Percentiles rank a stretch among this genome's conserved stretches.
Conservation (phyloP, 2,113 vertebrate genomes). For the Megalops atlanticus region DNA sequence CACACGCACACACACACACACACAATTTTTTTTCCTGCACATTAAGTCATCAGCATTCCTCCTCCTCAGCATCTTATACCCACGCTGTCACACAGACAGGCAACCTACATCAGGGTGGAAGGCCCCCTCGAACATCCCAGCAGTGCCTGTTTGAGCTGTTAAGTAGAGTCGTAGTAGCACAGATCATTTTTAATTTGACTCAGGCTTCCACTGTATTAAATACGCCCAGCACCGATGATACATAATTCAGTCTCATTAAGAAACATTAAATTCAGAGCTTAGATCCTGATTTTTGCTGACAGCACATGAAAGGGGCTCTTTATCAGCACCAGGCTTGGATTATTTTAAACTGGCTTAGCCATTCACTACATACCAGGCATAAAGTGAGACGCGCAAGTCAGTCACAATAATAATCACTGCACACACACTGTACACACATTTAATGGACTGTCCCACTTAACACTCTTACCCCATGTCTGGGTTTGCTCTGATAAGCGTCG, state of each 20-base stretch:
- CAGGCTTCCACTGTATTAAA: slow-evolving; percentile 39
- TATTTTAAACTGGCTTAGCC: slow-evolving; percentile 46
- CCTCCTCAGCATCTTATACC: not conserved
- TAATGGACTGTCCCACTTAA: slow-evolving; percentile 22
- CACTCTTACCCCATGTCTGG: slow-evolving; percentile 15
- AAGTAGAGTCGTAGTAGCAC: slow-evolving; percentile 37
- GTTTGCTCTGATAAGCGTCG: not conserved
- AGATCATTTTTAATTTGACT: slow-evolving; percentile 57
- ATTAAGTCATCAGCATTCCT: too few relatives aligned
- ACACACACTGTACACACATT: not conserved
- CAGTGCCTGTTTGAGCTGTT: slow-evolving; percentile 40
- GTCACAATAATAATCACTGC: slow-evolving; percentile 16
- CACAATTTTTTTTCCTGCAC: too few relatives aligned
- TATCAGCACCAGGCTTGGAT: slow-evolving; percentile 48
- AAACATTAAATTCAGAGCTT: slow-evolving; percentile 49
- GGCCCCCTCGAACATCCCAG: slow-evolving; percentile 40
- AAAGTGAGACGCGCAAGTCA: slow-evolving; percentile 26
- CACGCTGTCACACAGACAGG: not conserved
- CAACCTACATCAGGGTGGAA: slow-evolving; percentile 32
- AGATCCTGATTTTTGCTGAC: slow-evolving; percentile 53
- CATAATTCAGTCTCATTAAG: slow-evolving; percentile 65
- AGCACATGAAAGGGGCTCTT: slow-evolving; percentile 44
- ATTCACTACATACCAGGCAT: slow-evolving; percentile 13
- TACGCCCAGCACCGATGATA: slow-evolving; percentile 53
- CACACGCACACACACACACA: too few relatives aligned